A percentile compares a stretch with the other conserved stretches of the same genome.
These are phyloP conservation scores for Cherax destructor DNA, from an alignment of 1,140 invertebrate genomes.

Conservation along the genomic window DNA sequence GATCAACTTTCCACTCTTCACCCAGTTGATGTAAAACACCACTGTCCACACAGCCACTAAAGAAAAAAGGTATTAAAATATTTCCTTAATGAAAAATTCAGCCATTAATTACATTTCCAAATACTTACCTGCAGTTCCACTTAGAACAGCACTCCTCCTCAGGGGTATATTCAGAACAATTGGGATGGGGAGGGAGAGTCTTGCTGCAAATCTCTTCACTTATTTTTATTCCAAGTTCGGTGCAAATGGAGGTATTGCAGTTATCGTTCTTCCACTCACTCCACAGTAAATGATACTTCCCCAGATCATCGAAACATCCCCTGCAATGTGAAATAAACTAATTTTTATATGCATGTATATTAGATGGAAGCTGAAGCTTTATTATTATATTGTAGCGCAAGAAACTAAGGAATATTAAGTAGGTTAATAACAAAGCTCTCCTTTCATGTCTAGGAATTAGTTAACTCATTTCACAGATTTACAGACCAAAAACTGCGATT, in stretches of 20 bases:
- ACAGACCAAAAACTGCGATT: too few species aligned
- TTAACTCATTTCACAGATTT: too few species aligned
- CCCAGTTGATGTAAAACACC: background rate
- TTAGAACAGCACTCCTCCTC: background rate
- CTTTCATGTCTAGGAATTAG: too few species aligned
- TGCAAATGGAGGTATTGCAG: background rate
- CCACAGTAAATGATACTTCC: background rate
- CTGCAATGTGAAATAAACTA: background rate
- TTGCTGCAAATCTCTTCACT: background rate
- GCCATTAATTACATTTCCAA: background rate
- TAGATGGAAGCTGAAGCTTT: too few species aligned
- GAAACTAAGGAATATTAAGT: too few species aligned
- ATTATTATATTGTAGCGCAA: too few species aligned
- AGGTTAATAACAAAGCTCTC: too few species aligned
- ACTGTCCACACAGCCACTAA: background rate
- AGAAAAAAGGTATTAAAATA: background rate
- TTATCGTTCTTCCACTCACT: background rate
- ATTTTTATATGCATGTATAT: too few species aligned
- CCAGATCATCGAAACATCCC: background rate
- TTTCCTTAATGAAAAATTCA: background rate
- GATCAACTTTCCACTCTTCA: background rate
- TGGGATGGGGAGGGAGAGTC: background rate
- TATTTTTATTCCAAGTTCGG: background rate
- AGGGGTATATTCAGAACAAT: background rate
- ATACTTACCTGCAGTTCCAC: slow-evolving; percentile 20